These are phyloP conservation scores for Harpegnathos saltator DNA, from an alignment of 1,140 invertebrate genomes.

Conservation along the genomic window DNA sequence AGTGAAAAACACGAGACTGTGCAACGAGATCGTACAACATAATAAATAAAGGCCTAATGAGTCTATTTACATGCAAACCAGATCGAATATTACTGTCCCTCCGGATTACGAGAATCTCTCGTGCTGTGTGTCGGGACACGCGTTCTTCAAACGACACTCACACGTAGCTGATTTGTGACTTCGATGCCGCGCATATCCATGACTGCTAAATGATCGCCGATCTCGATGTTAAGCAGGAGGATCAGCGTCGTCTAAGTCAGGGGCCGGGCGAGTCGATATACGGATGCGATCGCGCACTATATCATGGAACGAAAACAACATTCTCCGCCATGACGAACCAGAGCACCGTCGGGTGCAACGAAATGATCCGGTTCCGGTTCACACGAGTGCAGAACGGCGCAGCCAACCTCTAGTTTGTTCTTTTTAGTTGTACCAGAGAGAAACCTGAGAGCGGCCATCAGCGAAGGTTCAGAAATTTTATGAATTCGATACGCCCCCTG, in stretches of 20 bases:
- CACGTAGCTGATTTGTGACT: slow-evolving; percentile 84
- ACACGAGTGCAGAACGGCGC: too few relatives aligned
- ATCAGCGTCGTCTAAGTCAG: not conserved
- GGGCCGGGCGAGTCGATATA: slow-evolving; percentile 32
- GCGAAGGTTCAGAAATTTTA: too few relatives aligned
- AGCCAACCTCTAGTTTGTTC: too few relatives aligned
- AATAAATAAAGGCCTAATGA: not conserved
- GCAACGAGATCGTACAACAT: not conserved
- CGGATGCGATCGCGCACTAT: slow-evolving; percentile 50
- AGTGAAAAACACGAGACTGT: not conserved
- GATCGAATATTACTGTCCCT: not conserved
- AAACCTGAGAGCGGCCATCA: too few relatives aligned
- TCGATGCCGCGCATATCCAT: slow-evolving; percentile 84
- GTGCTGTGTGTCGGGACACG: not conserved
- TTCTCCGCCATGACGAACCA: slow-evolving; percentile 71
- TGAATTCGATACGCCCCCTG: too few relatives aligned
- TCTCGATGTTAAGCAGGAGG: slow-evolving; percentile 14
- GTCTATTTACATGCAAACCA: too few relatives aligned
- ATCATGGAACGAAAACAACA: slow-evolving; percentile 74
- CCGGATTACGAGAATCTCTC: not conserved
- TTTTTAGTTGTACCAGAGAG: too few relatives aligned
- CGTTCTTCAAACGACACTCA: slow-evolving; percentile 60
- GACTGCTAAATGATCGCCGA: slow-evolving; percentile 25
- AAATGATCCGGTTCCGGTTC: too few relatives aligned
- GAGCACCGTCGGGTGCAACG: slow-evolving; percentile 42